Base-by-base conservation (phyloP, 2,888 invertebrate species). In the Zygothrica quintamaculata region DNA sequence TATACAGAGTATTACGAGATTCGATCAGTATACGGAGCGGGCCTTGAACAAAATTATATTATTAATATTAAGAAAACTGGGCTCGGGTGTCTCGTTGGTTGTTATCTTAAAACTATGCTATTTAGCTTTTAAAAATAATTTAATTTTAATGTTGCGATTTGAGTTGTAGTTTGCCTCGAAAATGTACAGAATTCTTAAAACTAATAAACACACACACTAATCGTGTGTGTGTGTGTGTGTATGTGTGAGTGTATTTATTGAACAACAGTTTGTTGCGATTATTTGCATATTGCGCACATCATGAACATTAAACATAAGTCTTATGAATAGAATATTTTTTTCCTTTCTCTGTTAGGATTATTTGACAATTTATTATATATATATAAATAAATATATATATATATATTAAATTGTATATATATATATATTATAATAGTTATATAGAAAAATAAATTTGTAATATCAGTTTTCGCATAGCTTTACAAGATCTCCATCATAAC, bases 11-110 rank as follows among this genome's bases (percentile, higher is more conserved):
- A n/a, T n/a, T 29, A 9, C 29, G 29, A 7, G 29, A 5, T 29
- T 29, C 1, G 9, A 22, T 47, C 15, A 11, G 42, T 48, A 31
- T 16, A 12, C 6, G 15, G 18, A 1, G 11, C 36, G 42, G 51
- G 52, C 40, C 44, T n/a, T 37, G 11, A 48, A 43, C 68, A 73
- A 58, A 51, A 58, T 12, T 26, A 43, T 22, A 22, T 22, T 22
- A 22, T 2, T 40, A 47, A 51, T 68, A 60, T 18, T 72, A 43
- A 66, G 58, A 60, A 65, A 81, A 85, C 80, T 81, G 80, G 80
- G 85, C 70, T 82, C 70, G 75, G 78, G 76, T 79, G 84, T 84
- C 84, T 52, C 26, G 18, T 55, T 44, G 31, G 57, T 62, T 66
- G 65, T 61, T 16, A 39, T 34, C 55, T 69, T 74, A 67, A 50